A percentile compares a stretch with the other conserved stretches of the same genome.
These are phyloP conservation scores for Philereme transversata DNA, from an alignment of 2,888 invertebrate genomes.

Conservation along the genomic window DNA sequence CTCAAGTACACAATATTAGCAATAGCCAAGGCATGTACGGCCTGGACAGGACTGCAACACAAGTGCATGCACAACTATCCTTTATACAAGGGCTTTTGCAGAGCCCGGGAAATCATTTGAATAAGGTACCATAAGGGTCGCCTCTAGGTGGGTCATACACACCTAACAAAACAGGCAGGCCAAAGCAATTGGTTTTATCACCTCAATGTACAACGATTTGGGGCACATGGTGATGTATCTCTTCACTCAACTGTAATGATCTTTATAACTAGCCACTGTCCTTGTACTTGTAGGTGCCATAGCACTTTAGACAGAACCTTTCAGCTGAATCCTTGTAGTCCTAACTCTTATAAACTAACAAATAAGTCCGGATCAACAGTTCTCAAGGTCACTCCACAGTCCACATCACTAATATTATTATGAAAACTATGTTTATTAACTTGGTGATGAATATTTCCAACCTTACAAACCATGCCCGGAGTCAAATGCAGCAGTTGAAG, in stretches of 20 bases:
- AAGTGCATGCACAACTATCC: too few relatives aligned
- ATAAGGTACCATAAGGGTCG: too few relatives aligned
- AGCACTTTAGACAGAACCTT: conserved; percentile 20
- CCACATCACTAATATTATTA: conserved; percentile 69
- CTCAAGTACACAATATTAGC: conserved; percentile 15
- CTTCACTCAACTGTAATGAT: not conserved
- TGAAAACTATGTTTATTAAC: conserved; percentile 69
- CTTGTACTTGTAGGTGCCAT: not conserved
- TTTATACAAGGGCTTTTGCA: too few relatives aligned
- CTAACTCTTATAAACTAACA: conserved; percentile 72
- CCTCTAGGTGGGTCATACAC: too few relatives aligned
- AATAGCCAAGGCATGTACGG: not conserved
- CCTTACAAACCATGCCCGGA: conserved; percentile 63
- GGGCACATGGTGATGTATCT: not conserved
- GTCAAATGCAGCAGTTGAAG: conserved; percentile 72
- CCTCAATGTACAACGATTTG: too few relatives aligned
- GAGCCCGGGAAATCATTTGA: too few relatives aligned
- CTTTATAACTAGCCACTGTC: not conserved
- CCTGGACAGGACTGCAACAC: not conserved
- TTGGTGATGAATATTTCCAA: conserved; percentile 65
- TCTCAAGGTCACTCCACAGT: conserved; percentile 73
- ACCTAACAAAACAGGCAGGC: too few relatives aligned
- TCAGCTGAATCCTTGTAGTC: conserved; percentile 38
- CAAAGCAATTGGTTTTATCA: too few relatives aligned
- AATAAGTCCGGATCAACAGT: conserved; percentile 75